phyloP scores from a whole-genome alignment of 53 echinoderm and acorn worm species.

The Astropecten irregularis region DNA sequence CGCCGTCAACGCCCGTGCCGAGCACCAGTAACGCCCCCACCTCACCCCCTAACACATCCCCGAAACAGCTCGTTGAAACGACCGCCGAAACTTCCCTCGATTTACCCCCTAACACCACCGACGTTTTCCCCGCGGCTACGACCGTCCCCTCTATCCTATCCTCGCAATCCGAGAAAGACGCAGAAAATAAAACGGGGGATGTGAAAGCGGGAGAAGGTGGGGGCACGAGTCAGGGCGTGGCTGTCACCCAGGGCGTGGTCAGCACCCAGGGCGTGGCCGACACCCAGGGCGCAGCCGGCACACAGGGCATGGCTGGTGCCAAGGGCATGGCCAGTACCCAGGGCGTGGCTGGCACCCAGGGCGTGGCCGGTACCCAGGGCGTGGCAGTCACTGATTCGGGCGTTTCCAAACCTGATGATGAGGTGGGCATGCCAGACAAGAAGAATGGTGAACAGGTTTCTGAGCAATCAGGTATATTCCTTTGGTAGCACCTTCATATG shows the following conservation, averaged over 20 bases:
- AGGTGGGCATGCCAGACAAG: background rate
- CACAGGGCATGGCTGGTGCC: background rate
- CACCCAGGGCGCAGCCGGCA: too few species aligned
- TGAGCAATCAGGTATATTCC: slow-evolving; percentile 3
- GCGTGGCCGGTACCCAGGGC: too few species aligned
- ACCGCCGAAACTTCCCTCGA: too few species aligned
- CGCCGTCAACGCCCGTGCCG: background rate
- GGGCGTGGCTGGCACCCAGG: too few species aligned
- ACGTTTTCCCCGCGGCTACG: too few species aligned
- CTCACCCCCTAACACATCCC: slow-evolving; percentile 5
- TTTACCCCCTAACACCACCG: background rate
- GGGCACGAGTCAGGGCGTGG: background rate
- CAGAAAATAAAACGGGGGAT: background rate
- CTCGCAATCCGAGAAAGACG: background rate
- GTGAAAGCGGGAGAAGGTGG: background rate
- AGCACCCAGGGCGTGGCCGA: too few species aligned
- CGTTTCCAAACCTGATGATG: background rate
- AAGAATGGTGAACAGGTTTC: background rate
- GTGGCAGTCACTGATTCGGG: background rate
- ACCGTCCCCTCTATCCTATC: too few species aligned
- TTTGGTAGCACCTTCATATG: too few species aligned
- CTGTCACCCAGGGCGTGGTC: background rate
- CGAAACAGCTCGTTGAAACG: background rate
- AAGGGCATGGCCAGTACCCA: too few species aligned
- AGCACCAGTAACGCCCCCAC: background rate